Percentiles rank a stretch among this genome's conserved stretches.
These are phyloP conservation scores for Meloidogyne floridensis DNA, from an alignment of 1,140 invertebrate species.

Conservation along the genomic window DNA sequence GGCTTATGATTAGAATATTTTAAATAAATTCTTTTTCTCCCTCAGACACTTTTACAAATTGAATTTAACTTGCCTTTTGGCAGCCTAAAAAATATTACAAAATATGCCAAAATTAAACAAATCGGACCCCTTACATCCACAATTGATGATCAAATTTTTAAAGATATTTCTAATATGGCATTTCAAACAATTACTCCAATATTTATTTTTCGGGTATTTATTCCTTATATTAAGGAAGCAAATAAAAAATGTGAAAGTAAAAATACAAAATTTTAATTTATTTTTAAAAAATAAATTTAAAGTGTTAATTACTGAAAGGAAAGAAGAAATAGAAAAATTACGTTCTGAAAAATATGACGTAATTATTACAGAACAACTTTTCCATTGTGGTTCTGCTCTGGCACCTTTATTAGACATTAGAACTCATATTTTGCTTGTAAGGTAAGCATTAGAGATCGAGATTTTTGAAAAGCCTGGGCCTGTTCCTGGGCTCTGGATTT, in stretches of 20 bases:
- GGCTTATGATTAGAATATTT: too few relatives aligned
- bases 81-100: not conserved
- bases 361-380: slow-evolving; percentile 37
- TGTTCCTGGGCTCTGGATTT: too few relatives aligned
- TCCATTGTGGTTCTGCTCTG: slow-evolving; percentile 40
- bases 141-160: not conserved
- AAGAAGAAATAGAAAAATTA: slow-evolving; percentile 33
- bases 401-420: slow-evolving; percentile 31
- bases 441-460: not conserved
- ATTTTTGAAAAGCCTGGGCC: not conserved
- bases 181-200: not conserved
- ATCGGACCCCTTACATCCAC: not conserved
- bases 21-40: not conserved
- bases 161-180: slow-evolving; percentile 4
- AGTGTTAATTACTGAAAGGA: slow-evolving; percentile 28
- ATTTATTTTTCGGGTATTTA: not conserved
- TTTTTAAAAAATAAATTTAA: not conserved
- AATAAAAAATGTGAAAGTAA: slow-evolving; percentile 26
- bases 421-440: slow-evolving; percentile 27
- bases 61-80: slow-evolving; percentile 4
- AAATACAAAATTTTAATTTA: not conserved
- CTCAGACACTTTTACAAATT: slow-evolving; percentile 24
- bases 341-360: slow-evolving; percentile 37
- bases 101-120: slow-evolving; percentile 11
- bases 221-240: not conserved